Evolutionary conservation across 2,888 invertebrate genomes (phyloP), one percentile per base, ranked within the genome.

Genomic region (Holacanthella duospinosa): DNA sequence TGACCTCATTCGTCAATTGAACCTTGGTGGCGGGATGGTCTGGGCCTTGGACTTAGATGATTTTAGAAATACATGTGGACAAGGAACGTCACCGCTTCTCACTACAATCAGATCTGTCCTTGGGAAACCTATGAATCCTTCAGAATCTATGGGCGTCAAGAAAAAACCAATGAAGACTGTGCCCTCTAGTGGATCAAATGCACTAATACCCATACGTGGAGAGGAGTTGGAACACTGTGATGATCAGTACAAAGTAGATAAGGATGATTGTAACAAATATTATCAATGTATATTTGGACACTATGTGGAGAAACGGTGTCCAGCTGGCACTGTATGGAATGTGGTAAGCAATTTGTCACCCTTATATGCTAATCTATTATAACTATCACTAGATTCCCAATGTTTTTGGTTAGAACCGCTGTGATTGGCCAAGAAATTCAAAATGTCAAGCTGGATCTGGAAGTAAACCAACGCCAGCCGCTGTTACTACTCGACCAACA

Each of bases 41-140:
- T 92, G 92, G 92, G 91, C 92, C 0, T 78, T 92, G 43, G 92
- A 92, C 79, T 82, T 92, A 70, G 92, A 93, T 72, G 92, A 93
- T 77, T 92, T 90, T 75, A 84, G 82, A 2, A 74, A 74, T 63
- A 82, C 84, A 66, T 92, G 92, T 75, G 88, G 87, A 1, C 83
- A 86, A 75, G 92, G 91, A 43, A 81, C 82, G 48, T 87, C 91
- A 79, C 91, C 92, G 0, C 79, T 93, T 2, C 79, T 92, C 67
- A 86, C 84, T 43, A 83, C 86, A n/a, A 86, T 92, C 60, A 85
- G 87, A 71, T 81, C 84, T 68, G 85, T 85, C 2, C 78, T 92
- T 25, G 82, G 75, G 21, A 61, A 59, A 58, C 66, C 66, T 19
- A 29, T 68, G 29, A 48, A 43, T 43, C 43, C 21, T 24, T 4